phyloP scores from a whole-genome alignment of 2,797 vertebrate species.

The Hippocampus kuda region DNA sequence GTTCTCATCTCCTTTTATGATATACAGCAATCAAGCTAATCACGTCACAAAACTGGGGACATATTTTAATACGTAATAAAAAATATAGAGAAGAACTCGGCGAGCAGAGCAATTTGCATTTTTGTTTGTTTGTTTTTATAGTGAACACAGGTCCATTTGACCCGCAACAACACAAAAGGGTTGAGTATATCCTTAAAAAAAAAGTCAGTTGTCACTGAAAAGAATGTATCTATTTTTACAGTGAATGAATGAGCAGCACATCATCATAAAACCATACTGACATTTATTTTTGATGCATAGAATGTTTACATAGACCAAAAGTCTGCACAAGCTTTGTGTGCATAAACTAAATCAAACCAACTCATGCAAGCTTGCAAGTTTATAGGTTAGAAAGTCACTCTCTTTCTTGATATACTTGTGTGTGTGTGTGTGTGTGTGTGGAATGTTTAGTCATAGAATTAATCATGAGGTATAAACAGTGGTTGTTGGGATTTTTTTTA shows the following conservation, averaged over 20 bases:
- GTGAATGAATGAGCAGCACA: not conserved
- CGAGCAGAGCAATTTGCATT: too few relatives aligned
- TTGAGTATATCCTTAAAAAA: too few relatives aligned
- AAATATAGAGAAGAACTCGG: too few relatives aligned
- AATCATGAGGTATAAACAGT: not conserved
- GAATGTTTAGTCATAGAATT: not conserved
- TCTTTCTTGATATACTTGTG: too few relatives aligned
- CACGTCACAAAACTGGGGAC: too few relatives aligned
- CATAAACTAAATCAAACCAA: not conserved
- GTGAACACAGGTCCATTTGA: too few relatives aligned
- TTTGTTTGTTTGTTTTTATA: too few relatives aligned
- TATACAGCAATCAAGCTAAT: not conserved
- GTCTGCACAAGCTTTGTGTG: not conserved
- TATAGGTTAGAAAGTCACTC: too few relatives aligned
- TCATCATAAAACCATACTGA: not conserved
- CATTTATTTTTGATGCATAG: constrained; percentile 1
- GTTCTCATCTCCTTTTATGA: not conserved
- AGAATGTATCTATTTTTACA: not conserved
- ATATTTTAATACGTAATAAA: too few relatives aligned
- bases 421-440: not conserved
- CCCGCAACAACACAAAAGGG: too few relatives aligned
- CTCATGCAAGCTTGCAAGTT: not conserved
- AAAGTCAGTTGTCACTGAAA: not conserved
- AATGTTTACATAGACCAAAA: not conserved
- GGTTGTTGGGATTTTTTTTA: not conserved